These are phyloP conservation scores for Didymodactylos carnosus DNA, from an alignment of 2,888 invertebrate genomes.

Conservation along the genomic window DNA sequence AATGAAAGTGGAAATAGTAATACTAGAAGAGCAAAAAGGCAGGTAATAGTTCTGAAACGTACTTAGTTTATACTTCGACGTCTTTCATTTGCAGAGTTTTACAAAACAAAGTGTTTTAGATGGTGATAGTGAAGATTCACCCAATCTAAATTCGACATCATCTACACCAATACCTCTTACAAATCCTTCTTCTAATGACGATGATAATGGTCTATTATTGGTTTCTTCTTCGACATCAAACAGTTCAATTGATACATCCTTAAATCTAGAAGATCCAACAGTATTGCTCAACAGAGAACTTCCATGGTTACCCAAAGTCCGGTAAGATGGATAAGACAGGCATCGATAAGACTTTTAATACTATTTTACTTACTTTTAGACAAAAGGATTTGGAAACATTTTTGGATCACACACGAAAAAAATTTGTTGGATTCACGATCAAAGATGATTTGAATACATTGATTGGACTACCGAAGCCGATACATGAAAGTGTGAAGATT, in stretches of 20 bases:
- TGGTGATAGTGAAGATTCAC: background rate
- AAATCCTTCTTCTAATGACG: background rate
- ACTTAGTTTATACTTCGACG: background rate
- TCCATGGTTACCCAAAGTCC: conserved; percentile 86
- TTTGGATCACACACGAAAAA: conserved; percentile 66
- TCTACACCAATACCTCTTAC: background rate
- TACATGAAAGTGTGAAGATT: conserved; percentile 80
- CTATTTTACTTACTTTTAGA: conserved; percentile 18
- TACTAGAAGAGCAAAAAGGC: background rate
- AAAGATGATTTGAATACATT: conserved; percentile 58
- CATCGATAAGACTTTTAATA: background rate
- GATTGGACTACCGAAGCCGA: conserved; percentile 83
- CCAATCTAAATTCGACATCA: no score
- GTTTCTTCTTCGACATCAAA: background rate
- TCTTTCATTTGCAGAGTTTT: background rate
- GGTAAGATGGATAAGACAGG: conserved; percentile 20
- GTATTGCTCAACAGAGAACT: conserved; percentile 41
- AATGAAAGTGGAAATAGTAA: background rate
- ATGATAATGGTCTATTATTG: background rate
- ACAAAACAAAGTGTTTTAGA: background rate
- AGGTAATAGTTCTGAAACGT: background rate
- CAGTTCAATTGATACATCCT: background rate
- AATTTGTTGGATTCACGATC: conserved; percentile 79
- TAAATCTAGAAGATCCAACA: background rate
- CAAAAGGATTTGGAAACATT: conserved; percentile 64